Evolutionary conservation across 1,140 invertebrate species (phyloP).

Genomic region (Leptoteleia sp.): DNA sequence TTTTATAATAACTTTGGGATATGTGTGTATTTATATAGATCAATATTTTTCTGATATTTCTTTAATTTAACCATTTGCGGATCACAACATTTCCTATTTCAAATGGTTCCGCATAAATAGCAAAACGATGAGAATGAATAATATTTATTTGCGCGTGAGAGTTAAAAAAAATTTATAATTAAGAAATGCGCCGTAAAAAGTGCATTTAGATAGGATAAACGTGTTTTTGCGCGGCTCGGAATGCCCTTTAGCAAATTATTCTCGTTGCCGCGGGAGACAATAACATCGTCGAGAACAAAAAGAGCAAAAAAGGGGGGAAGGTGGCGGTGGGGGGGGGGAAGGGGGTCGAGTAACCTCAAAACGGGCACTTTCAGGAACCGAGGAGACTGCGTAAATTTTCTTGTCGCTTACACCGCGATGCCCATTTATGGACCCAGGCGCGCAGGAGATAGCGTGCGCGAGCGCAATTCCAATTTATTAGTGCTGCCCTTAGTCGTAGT

Average conservation of each 20-base stretch:
- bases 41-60: too few species aligned
- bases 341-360: slow-evolving; percentile 53
- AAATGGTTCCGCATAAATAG: too few species aligned
- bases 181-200: slow-evolving; percentile 1
- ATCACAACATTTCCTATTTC: too few species aligned
- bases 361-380: slow-evolving; percentile 70
- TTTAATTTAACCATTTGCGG: too few species aligned
- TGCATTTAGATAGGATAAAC: slow-evolving; percentile 37
- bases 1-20: too few species aligned
- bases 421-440: slow-evolving; percentile 72
- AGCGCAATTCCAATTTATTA: slow-evolving; percentile 78
- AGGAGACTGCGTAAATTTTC: slow-evolving; percentile 73
- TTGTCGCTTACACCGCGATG: slow-evolving; percentile 68
- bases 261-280: slow-evolving; percentile 58
- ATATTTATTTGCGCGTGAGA: too few species aligned
- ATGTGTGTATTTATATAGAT: too few species aligned
- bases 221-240: slow-evolving; percentile 19
- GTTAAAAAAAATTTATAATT: too few species aligned
- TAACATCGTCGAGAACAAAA: slow-evolving; percentile 52
- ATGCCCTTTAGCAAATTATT: slow-evolving; percentile 62
- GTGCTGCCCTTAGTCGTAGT: slow-evolving; percentile 75
- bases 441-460: slow-evolving; percentile 70
- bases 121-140: too few species aligned
- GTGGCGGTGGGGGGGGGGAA: too few species aligned
- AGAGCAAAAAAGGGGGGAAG: slow-evolving; percentile 34